These are phyloP conservation scores for Biston stratarius DNA, from an alignment of 2,888 invertebrate genomes.

Conservation along the genomic window DNA sequence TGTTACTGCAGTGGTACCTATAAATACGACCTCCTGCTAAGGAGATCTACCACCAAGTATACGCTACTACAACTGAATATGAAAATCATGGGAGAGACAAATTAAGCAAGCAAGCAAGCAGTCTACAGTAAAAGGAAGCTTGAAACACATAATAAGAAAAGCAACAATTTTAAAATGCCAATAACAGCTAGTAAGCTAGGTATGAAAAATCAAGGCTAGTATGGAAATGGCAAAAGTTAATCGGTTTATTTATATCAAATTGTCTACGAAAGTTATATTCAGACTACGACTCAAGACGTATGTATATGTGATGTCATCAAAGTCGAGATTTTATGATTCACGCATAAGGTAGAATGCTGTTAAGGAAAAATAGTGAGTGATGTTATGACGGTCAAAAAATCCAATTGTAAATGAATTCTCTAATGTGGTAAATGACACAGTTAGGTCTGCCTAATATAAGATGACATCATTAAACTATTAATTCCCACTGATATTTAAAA, in stretches of 20 bases:
- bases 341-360: conserved; percentile 2
- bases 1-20: too few relatives aligned
- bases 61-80: too few relatives aligned
- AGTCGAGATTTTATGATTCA: conserved; percentile 13
- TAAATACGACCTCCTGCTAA: too few relatives aligned
- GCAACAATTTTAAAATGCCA: too few relatives aligned
- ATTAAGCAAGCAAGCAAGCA: too few relatives aligned
- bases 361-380: conserved; percentile 9
- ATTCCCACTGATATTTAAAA: neutral
- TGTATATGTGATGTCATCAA: conserved; percentile 17
- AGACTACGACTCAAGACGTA: conserved; percentile 2
- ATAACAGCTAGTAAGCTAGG: neutral
- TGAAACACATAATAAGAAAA: too few relatives aligned
- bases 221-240: conserved; percentile 4
- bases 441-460: too few relatives aligned
- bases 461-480: neutral
- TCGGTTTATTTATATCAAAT: conserved; percentile 3
- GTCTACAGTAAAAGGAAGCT: too few relatives aligned
- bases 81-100: too few relatives aligned
- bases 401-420: neutral
- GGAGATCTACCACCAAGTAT: too few relatives aligned
- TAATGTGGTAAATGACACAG: neutral
- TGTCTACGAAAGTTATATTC: conserved; percentile 10
- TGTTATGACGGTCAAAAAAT: neutral
- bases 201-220: neutral